Base-by-base conservation (phyloP, 2,888 invertebrate species). In the Sinelater perroti region DNA sequence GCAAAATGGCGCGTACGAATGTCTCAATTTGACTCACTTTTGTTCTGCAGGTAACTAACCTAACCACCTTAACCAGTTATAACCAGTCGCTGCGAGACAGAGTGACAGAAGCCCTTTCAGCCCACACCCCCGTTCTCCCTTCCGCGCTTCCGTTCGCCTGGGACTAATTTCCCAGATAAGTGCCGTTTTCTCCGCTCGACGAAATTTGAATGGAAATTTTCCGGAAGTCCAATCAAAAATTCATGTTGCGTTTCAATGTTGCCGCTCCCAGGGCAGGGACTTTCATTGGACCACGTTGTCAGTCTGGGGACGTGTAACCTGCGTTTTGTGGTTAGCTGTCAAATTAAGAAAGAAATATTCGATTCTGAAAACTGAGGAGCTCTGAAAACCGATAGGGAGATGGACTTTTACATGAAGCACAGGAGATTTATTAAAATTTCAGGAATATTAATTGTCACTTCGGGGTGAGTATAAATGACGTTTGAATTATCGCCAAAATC, bases 61-160 rank as follows among this genome's bases (percentile, higher is more conserved):
- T 67, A 70, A 67, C 66, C 64, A 63, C 51, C 58, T 60, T 53
- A 72, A 72, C 75, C 71, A 69, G 74, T 73, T 75, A 60, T 61
- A 75, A 73, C 75, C 70, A 67, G 74, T 24, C 21, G 5, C 24
- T 40, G 7, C n/a, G 7, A 26, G 10, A 6, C 2, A 17, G 8
- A 16, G 18, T 8, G 17, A n/a, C 3, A 11, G 36, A 36, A 3
- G n/a, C 5, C 2, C 14, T 33, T 13, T 2, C 16, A 5, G 5
- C 13, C 3, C 16, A 33, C n/a, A n/a, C n/a, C n/a, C n/a, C n/a
- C n/a, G n/a, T n/a, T n/a, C n/a, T n/a, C n/a, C n/a, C n/a, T n/a
- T n/a, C n/a, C n/a, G n/a, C n/a, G n/a, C n/a, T n/a, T n/a, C n/a
- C n/a, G n/a, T n/a, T n/a, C n/a, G n/a, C n/a, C n/a, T n/a, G n/a